Evolutionary conservation across 2,888 invertebrate genomes (phyloP).

Genomic region (Tenodera sinensis): DNA sequence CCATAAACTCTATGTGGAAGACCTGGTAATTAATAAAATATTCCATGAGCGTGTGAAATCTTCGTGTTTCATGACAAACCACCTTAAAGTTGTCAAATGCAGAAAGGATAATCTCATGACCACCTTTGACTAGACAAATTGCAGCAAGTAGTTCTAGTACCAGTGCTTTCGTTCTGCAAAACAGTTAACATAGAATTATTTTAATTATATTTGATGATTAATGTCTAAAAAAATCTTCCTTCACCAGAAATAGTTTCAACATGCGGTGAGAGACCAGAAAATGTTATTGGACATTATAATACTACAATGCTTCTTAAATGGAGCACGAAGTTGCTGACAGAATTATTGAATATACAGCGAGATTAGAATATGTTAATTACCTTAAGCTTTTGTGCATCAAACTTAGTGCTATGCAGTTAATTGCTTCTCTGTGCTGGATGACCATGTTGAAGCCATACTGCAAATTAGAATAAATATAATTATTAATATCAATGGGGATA

Average conservation of each 20-base stretch:
- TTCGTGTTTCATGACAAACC: slow-evolving; percentile 74
- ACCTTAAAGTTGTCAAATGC: slow-evolving; percentile 99
- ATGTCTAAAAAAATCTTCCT: not conserved
- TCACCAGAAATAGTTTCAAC: too few relatives aligned
- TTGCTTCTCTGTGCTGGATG: slow-evolving; percentile 95
- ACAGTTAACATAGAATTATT: not conserved
- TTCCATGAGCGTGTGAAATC: slow-evolving; percentile 97
- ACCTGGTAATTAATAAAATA: slow-evolving; percentile 94
- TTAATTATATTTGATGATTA: not conserved
- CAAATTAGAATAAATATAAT: slow-evolving; percentile 41
- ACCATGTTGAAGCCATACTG: slow-evolving; percentile 99
- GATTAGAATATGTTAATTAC: slow-evolving; percentile 40
- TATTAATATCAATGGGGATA: too few relatives aligned
- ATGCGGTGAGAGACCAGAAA: too few relatives aligned
- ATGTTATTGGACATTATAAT: too few relatives aligned
- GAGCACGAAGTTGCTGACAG: too few relatives aligned
- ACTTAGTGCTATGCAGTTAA: slow-evolving; percentile 96
- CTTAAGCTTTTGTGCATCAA: slow-evolving; percentile 92
- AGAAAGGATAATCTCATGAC: slow-evolving; percentile 95
- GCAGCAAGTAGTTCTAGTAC: slow-evolving; percentile 96
- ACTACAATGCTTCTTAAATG: too few relatives aligned
- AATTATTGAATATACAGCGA: too few relatives aligned
- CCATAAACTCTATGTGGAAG: slow-evolving; percentile 99
- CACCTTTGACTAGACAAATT: slow-evolving; percentile 97
- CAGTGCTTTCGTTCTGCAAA: slow-evolving; percentile 84